These are phyloP conservation scores for Euclidia mi DNA, from an alignment of 2,888 invertebrate genomes.

Conservation along the genomic window DNA sequence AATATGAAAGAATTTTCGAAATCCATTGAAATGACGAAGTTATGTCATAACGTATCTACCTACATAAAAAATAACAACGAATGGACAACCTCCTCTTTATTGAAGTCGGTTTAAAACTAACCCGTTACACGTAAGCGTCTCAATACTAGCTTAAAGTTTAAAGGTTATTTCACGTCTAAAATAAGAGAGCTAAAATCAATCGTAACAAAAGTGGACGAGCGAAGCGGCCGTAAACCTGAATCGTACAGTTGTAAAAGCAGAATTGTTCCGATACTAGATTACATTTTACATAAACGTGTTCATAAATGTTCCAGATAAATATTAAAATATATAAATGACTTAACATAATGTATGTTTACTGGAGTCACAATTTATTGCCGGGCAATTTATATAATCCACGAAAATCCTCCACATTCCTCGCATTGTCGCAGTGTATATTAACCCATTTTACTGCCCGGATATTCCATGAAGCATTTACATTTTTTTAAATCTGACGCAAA, in stretches of 20 bases:
- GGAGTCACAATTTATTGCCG: conserved; percentile 10
- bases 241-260: conserved; percentile 6
- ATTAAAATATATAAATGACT: conserved; percentile 1
- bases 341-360: conserved; percentile 7
- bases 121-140: too few relatives aligned
- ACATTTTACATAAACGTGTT: neutral
- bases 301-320: neutral
- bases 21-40: too few relatives aligned
- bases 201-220: conserved; percentile 4
- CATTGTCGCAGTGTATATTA: conserved; percentile 39
- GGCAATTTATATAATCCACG: conserved; percentile 19
- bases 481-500: conserved; percentile 23
- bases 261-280: conserved; percentile 3
- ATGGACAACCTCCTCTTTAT: too few relatives aligned
- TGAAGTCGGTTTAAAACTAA: too few relatives aligned
- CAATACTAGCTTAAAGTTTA: too few relatives aligned
- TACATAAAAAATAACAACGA: too few relatives aligned
- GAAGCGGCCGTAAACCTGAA: conserved; percentile 11
- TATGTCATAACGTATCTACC: too few relatives aligned
- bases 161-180: neutral
- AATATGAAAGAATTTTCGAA: too few relatives aligned
- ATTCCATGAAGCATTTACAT: conserved; percentile 16
- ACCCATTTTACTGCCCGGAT: conserved; percentile 40
- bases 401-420: conserved; percentile 21
- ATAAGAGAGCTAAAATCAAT: conserved; percentile 4